Evolutionary conservation across 2,113 vertebrate species (phyloP), one percentile per base, ranked within the genome.

Genomic region (Macrotus californicus): DNA sequence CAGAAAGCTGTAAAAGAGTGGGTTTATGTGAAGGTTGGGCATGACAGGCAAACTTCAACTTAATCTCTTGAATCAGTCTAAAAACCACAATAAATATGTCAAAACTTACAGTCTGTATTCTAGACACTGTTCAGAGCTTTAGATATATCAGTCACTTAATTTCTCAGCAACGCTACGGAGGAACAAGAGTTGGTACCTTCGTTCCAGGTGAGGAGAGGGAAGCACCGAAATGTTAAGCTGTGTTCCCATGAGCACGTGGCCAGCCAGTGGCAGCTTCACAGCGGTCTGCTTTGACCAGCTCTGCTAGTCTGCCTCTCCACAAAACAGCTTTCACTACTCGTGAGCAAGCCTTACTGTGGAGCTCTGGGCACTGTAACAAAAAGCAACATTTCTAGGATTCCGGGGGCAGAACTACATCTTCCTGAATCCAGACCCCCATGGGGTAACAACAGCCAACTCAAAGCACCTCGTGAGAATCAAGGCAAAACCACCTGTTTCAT

Each of bases 291-390:
- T 19, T 61, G 77, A 50, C 64, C 15, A 26, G 10, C n/a, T 43
- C 4, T 5, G 19, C 16, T 54, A 24, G 52, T 46, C 16, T 26
- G 34, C 39, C 1, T 87, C 29, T 72, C 31, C 7, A 7, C 11
- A 64, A 29, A 77, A 72, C 52, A 64, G 15, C 14, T 93, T 72
- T 94, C 43, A 79, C 31, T 7, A 66, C n/a, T 6, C 54, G 22
- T 69, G 86, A 64, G 61, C 12, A 87, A 29, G 31, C 80, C 67
- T 97, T 16, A 64, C 93, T 91, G 64, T 50, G 89, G 89, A n/a
- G 19, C 39, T 91, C 15, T 85, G 52, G 41, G 2, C 11, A 16
- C 9, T 56, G 43, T 56, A 34, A 73, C 34, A 7, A 89, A 66
- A 76, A 39, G 11, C 12, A n/a, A 86, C 73, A 75, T 80, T 48